Evolutionary conservation across 2,797 vertebrate species (phyloP), one percentile per base, ranked within the genome.

Genomic region (Pangasius krempfi): DNA sequence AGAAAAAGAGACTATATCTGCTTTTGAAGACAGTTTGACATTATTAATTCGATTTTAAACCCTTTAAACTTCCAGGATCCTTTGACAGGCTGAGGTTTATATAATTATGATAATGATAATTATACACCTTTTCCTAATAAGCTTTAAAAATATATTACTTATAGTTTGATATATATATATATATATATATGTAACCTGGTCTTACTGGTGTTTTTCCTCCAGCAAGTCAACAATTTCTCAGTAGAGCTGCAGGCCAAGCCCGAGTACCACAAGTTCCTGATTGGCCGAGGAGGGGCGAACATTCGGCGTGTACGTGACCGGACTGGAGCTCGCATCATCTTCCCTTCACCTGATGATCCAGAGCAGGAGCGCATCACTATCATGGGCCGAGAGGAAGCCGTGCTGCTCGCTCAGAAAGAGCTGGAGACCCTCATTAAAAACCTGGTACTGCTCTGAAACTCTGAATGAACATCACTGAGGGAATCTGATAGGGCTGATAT

Each of bases 281-380:
- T 97, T 0, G 97, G 96, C 37, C 94, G 95, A 0, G 96, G 96
- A 1, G 96, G 96, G 3, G 95, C 95, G 5, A 96, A 97, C 87
- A 95, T 97, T 89, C 95, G 96, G 0, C 94, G 95, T 0, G 95
- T 97, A 79, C 94, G 96, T 47, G 96, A 97, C 92, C 93, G 92
- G 62, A 97, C 96, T 0, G 96, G 96, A 7, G 96, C 95, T 0
- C 94, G 94, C 18, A 95, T 97, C 91, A 96, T 97, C 91, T 97
- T 97, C 91, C 97, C 96, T 0, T 94, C 96, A 0, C 91, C 94
- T 0, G 96, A 97, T 0, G 95, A 97, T 79, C 93, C 92, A 0
- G 95, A 97, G 92, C 96, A 96, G 93, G 96, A 97, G 79, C 91
- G 96, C 86, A 96, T 97, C 93, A 97, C 96, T 88, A 97, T 97